phyloP scores from a whole-genome alignment of 2,797 vertebrate species.

The Holocentrus rufus region DNA sequence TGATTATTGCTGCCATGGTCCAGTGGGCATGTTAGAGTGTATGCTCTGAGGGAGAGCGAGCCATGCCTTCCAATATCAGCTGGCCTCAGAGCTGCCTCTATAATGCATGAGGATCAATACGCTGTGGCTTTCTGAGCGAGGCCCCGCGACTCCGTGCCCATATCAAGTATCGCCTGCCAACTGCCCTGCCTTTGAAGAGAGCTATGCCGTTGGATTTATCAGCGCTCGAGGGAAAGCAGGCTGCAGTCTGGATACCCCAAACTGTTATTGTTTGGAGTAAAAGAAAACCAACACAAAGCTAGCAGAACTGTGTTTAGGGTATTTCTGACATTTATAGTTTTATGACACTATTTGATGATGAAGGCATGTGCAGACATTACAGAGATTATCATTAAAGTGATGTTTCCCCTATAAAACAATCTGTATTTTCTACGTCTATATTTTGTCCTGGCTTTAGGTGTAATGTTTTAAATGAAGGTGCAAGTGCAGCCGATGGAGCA shows the following conservation, averaged over 20 bases:
- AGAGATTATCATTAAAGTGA: constrained; percentile 28
- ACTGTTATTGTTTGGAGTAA: constrained; percentile 47
- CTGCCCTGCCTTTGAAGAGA: constrained; percentile 65
- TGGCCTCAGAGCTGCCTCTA: constrained; percentile 71
- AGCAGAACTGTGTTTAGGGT: constrained; percentile 38
- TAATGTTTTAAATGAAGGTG: not conserved
- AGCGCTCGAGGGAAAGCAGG: constrained; percentile 50
- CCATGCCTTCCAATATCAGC: constrained; percentile 70
- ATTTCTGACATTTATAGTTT: constrained; percentile 60
- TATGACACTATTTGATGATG: constrained; percentile 44
- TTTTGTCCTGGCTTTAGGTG: constrained; percentile 15
- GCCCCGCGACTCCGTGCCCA: constrained; percentile 64
- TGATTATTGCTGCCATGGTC: constrained; percentile 72
- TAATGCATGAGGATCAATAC: constrained; percentile 82
- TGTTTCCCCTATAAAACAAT: constrained; percentile 13
- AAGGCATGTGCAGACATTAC: constrained; percentile 6
- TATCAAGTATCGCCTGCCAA: constrained; percentile 72
- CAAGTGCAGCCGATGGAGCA: too few relatives aligned
- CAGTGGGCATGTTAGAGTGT: constrained; percentile 67
- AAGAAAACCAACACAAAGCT: constrained; percentile 27
- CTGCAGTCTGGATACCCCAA: constrained; percentile 50
- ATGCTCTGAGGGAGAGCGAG: constrained; percentile 53
- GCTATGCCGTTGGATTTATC: constrained; percentile 69
- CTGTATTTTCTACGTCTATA: not conserved
- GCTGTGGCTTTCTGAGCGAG: constrained; percentile 74